Evolutionary conservation across 2,888 invertebrate species (phyloP), one percentile per base, ranked within the genome.

Genomic region (Pristionchus japonicus): DNA sequence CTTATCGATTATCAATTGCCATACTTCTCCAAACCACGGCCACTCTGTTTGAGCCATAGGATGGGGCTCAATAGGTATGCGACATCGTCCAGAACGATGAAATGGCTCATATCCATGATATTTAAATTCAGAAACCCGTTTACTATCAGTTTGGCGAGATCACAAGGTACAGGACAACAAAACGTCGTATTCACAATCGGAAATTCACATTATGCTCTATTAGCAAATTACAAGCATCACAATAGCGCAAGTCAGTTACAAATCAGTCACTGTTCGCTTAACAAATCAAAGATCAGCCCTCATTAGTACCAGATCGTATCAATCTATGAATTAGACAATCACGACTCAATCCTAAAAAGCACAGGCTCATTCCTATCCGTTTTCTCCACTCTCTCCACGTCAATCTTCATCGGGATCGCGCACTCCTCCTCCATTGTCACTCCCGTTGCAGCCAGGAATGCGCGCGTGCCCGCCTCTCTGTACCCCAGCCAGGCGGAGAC

Each of bases 401-500:
- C 86, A 15, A 86, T 74, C 74, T 74, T 86, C 3, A 23, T n/a
- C 9, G 86, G 86, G 3, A 52, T 6, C 3, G 61, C 37, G 27
- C 31, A 52, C 13, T 31, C 87, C 6, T 77, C 80, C 6, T 77
- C 57, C 1, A 57, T 0, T 17, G 13, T 13, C 37, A 87, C 43
- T 23, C 80, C 87, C 31, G 34, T 34, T 1, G 27, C 40, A 23
- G 13, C 27, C 37, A 77, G 52, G 37, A 61, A 87, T 13, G 9
- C 31, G 4, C 6, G 17, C 31, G 27, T 61, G 23, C n/a, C 23
- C 13, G 43, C 27, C 20, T 67, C 67, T 7, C 27, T 31, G 80
- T 40, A 87, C 6, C 87, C 87, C 40, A 87, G 34, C 87, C 87
- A 87, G 23, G 37, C 31, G 15, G 37, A 15, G 52, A 77, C 11